Evolutionary conservation across 2,113 vertebrate species (phyloP).

Genomic region (Podiceps cristatus): DNA sequence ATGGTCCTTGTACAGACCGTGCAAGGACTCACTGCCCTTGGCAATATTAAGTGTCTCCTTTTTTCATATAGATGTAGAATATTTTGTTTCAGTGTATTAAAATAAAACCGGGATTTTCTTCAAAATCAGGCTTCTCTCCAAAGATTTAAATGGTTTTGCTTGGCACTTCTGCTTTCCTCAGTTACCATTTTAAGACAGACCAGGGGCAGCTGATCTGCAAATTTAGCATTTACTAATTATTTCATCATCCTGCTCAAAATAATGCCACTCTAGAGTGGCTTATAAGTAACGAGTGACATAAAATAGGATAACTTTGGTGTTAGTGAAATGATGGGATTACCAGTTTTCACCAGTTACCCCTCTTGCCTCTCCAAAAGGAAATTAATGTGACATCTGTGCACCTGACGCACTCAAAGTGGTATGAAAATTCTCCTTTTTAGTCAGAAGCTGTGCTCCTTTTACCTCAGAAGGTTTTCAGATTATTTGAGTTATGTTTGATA

Average conservation of each 20-base stretch:
- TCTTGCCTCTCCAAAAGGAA: background rate
- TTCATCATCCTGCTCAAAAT: background rate
- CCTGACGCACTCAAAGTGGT: background rate
- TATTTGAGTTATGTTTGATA: constrained; percentile 7
- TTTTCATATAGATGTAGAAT: background rate
- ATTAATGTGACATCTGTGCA: background rate
- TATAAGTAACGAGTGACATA: background rate
- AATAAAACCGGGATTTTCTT: background rate
- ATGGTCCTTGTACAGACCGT: background rate
- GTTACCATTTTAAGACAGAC: background rate
- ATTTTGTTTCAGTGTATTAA: background rate
- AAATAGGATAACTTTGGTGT: background rate
- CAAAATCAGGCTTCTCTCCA: background rate
- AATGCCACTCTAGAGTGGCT: background rate
- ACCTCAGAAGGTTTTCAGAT: background rate
- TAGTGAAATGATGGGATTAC: background rate
- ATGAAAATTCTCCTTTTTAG: background rate
- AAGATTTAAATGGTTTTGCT: background rate
- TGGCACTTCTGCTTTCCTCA: background rate
- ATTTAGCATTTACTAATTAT: background rate
- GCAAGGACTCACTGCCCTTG: background rate
- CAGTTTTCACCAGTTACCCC: background rate
- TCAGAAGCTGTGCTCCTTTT: background rate
- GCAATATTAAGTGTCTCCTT: background rate
- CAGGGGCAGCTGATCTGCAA: background rate